These are phyloP conservation scores for Embiotoca jacksoni DNA, from an alignment of 2,113 vertebrate species.

Conservation along the genomic window DNA sequence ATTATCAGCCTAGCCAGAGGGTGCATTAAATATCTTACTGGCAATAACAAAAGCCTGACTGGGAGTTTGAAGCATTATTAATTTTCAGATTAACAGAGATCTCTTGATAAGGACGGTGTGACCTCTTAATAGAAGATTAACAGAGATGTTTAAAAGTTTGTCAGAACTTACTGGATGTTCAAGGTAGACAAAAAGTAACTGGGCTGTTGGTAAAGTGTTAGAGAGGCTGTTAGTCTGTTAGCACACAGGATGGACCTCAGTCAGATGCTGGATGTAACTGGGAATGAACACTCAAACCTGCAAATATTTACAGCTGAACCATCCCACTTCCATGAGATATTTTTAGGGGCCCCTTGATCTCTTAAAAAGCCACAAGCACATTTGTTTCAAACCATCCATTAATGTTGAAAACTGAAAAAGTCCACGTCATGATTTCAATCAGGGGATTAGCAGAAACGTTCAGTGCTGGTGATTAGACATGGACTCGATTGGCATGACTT, in stretches of 20 bases:
- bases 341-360: conserved; percentile 52
- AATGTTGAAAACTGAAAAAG: conserved; percentile 17
- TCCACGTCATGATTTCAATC: conserved; percentile 47
- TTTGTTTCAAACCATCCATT: conserved; percentile 58
- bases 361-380: conserved; percentile 53
- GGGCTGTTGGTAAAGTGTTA: conserved; percentile 6
- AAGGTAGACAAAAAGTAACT: background rate
- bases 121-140: conserved; percentile 26
- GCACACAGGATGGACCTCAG: conserved; percentile 12
- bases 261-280: conserved; percentile 15
- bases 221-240: conserved; percentile 17
- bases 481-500: conserved; percentile 17
- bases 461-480: conserved; percentile 52
- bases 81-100: conserved; percentile 12
- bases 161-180: conserved; percentile 5
- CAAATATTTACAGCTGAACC: conserved; percentile 55
- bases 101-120: conserved; percentile 4
- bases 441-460: conserved; percentile 30
- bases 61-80: conserved; percentile 23
- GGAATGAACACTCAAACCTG: conserved; percentile 37
- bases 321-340: conserved; percentile 45
- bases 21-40: conserved; percentile 53
- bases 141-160: conserved; percentile 16
- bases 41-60: conserved; percentile 44
- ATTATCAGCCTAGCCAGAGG: conserved; percentile 57